Evolutionary conservation across 1,140 invertebrate genomes (phyloP).

Genomic region (Cotesia chilonis): DNA sequence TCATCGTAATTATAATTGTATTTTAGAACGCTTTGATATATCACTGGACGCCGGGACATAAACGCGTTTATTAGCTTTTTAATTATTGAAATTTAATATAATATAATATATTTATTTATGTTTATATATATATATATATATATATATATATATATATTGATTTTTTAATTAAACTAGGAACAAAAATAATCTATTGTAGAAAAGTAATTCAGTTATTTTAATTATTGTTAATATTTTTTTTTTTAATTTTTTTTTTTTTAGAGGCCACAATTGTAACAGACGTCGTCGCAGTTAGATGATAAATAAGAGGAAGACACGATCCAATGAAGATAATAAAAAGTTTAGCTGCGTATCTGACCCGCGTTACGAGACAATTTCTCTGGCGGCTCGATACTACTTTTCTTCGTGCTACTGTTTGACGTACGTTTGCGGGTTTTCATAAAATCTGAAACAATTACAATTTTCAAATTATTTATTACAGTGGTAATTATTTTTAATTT

Average conservation of each 20-base stretch:
- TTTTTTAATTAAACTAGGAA: not conserved
- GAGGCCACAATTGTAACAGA: not conserved
- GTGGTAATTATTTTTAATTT: conserved; percentile 1
- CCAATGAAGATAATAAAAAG: conserved; percentile 38
- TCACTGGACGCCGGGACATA: too few relatives aligned
- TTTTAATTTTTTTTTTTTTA: not conserved
- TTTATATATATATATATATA: too few relatives aligned
- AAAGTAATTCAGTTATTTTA: not conserved
- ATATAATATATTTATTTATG: not conserved
- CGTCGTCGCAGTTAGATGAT: conserved; percentile 7
- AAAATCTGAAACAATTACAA: conserved; percentile 58
- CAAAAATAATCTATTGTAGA: not conserved
- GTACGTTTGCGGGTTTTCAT: conserved; percentile 65
- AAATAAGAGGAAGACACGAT: conserved; percentile 27
- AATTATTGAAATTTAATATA: not conserved
- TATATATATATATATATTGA: not conserved
- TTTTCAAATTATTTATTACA: conserved; percentile 8
- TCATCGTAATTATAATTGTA: too few relatives aligned
- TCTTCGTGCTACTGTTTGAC: conserved; percentile 57
- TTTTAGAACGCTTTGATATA: too few relatives aligned
- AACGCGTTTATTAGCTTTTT: too few relatives aligned
- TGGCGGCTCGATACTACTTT: conserved; percentile 61
- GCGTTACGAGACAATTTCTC: conserved; percentile 62
- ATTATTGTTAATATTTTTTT: not conserved
- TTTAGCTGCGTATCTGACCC: conserved; percentile 64